Base-by-base conservation (phyloP, 2,797 vertebrate genomes). In the Sphenopsis melanotis region DNA sequence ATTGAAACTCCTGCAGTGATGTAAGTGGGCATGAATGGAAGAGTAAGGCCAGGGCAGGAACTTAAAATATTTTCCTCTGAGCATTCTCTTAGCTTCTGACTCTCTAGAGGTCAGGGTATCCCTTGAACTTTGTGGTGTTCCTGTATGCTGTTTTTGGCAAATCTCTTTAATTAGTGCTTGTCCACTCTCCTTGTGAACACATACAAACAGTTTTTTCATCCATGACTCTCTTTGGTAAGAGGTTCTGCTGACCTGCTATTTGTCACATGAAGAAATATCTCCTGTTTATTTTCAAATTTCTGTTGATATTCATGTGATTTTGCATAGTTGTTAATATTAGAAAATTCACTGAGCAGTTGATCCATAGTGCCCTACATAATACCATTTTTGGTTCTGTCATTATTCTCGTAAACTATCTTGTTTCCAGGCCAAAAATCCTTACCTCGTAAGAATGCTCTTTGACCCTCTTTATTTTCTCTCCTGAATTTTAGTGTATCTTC, bases 251-350 rank as follows among this genome's bases (percentile, higher is more conserved):
- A 56, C 7, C 19, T 71, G 20, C 41, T 57, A 1, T 63, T 72
- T 46, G 32, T 61, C 55, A 13, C 4, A 3, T n/a, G 30, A 88
- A 50, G 49, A 86, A 7, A 50, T 74, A 20, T 7, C 26, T 83
- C 24, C 34, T 53, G 3, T 42, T 88, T 49, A 44, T 74, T 89
- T 89, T 80, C 49, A 64, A 47, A 19, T 22, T 82, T 83, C 29
- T 37, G 2, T 85, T 85, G 29, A 49, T 74, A 26, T 3, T 46
- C 0, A 1, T 64, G 14, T 41, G 12, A 80, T 78, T 60, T 68
- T 1, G 1, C 0, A 0, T 39, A 34, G 37, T 23, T 66, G 15
- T 83, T 64, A 41, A 22, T 70, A 24, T 42, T 57, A 36, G n/a
- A 80, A 61, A 89, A 87, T 66, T 8, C 11, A 50, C 39, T 16